Percentiles rank a stretch among this genome's conserved stretches.
Evolutionary conservation across 2,113 vertebrate genomes (phyloP).

Genomic region (Cheirogaleus medius): DNA sequence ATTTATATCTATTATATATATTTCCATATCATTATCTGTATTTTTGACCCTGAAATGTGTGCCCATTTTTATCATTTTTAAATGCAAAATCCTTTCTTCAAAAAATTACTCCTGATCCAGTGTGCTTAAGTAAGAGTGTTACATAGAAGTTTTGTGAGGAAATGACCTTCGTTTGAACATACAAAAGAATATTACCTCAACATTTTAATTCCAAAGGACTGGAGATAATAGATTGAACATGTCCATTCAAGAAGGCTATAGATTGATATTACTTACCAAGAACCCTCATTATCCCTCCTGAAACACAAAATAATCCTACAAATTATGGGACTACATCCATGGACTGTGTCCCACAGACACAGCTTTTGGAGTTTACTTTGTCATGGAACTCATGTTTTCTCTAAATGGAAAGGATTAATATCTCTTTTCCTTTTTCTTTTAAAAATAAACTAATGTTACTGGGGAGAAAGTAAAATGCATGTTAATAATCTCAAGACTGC

Average conservation of each 20-base stretch:
- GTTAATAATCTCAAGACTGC: neutral
- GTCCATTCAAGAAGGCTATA: neutral
- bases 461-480: neutral
- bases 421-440: neutral
- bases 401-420: neutral
- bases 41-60: neutral
- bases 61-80: constrained; percentile 28
- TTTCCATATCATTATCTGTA: neutral
- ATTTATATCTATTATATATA: neutral
- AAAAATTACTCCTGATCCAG: neutral
- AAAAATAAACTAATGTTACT: neutral
- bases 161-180: neutral
- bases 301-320: neutral
- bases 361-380: neutral
- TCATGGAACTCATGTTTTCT: neutral
- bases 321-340: neutral
- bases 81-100: neutral
- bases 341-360: neutral
- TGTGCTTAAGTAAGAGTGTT: neutral
- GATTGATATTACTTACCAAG: neutral
- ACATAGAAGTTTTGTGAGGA: neutral
- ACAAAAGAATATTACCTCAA: neutral
- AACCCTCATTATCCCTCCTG: neutral
- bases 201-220: neutral
- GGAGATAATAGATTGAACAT: neutral